Evolutionary conservation across 1,140 invertebrate species (phyloP), one percentile per base, ranked within the genome.

Genomic region (Cotesia typhae): DNA sequence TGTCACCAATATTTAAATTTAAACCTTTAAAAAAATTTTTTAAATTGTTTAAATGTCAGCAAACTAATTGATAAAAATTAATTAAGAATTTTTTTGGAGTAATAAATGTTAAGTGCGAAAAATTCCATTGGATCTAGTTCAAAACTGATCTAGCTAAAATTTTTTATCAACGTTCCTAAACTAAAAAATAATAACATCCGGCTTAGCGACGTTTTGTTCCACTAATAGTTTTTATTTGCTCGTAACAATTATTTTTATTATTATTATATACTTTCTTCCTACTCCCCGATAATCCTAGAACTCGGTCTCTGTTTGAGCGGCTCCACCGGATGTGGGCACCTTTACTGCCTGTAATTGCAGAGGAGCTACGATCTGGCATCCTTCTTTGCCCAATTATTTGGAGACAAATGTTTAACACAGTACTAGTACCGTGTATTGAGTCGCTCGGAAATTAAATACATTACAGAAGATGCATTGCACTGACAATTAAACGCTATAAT

Each of bases 271-370:
- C 20, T 41, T 67, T 61, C 57, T 73, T 55, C 68, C 74, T 55
- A 63, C 61, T 72, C 63, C 47, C 37, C 60, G 38, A 67, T 79
- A 81, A 76, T 77, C 80, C 80, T 84, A 83, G 76, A 75, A 80
- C 76, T 79, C 73, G 74, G 78, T 76, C 73, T 81, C 72, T n/a
- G 35, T 51, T n/a, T 28, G 2, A 28, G 28, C 28, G 7, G 41
- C 66, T 55, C 85, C 84, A 67, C 85, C 84, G 85, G 85, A 87
- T 86, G 85, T 86, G 85, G 85, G 83, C 77, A 77, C 79, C 78
- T 87, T 87, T 86, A 87, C 85, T 83, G 81, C 84, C 82, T 82
- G 82, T 87, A 87, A 87, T 87, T 87, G 84, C 79, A 85, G 83
- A 83, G 84, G 75, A 81, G 82, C 81, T 59, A 76, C 81, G 73